Percentiles rank a stretch among this genome's conserved stretches.
phyloP scores from a whole-genome alignment of 2,888 invertebrate genomes.

The Marronus borbonicus region DNA sequence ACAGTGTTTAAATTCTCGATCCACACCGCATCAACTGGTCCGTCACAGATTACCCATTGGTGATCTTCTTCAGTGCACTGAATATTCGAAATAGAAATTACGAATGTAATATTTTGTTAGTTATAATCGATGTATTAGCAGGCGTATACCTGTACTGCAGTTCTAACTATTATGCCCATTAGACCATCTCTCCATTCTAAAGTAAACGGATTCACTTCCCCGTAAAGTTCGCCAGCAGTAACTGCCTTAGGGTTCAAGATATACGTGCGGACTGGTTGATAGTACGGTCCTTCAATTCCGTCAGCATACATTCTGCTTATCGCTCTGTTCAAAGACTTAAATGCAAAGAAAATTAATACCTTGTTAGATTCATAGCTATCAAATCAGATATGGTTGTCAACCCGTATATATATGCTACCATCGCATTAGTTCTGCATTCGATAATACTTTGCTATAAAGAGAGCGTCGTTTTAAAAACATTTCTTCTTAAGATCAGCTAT shows the following conservation, averaged over 20 bases:
- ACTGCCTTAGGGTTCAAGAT: conserved; percentile 92
- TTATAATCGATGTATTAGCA: conserved; percentile 32
- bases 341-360: conserved; percentile 44
- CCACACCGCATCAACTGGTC: conserved; percentile 95
- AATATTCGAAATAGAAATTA: not conserved
- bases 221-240: conserved; percentile 90
- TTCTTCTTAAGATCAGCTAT: no score
- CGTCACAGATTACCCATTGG: conserved; percentile 94
- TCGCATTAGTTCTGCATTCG: no score
- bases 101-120: not conserved
- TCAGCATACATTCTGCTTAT: conserved; percentile 78
- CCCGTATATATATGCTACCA: no score
- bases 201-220: conserved; percentile 87
- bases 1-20: conserved; percentile 96
- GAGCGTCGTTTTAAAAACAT: no score
- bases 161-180: conserved; percentile 79
- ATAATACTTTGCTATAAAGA: no score
- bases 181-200: conserved; percentile 94
- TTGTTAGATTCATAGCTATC: no score
- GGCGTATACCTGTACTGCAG: conserved; percentile 73
- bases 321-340: conserved; percentile 80
- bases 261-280: conserved; percentile 83
- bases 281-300: conserved; percentile 76
- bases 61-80: conserved; percentile 78
- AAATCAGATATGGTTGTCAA: no score